Evolutionary conservation across 1,140 invertebrate species (phyloP), one percentile per base, ranked within the genome.

Genomic region (Archivesica marissinica): DNA sequence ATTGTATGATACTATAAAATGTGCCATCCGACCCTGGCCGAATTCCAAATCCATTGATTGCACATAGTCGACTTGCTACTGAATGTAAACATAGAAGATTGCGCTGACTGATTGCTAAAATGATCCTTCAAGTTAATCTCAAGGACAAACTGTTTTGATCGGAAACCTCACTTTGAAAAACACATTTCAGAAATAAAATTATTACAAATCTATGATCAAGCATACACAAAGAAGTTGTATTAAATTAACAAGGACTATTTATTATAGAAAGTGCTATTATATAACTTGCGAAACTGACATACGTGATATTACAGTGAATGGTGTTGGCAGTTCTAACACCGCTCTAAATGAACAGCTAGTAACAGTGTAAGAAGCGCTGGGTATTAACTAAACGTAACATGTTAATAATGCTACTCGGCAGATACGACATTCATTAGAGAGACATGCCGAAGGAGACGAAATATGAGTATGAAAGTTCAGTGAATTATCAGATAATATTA

Each of bases 111-210:
- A 56, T 54, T 76, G 72, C 56, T 56, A 56, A 4, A 35, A n/a
- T 76, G 56, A 25, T 54, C 50, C 72, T 76, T 76, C 72, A 76
- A 76, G 56, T 54, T 47, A 76, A 56, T 56, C 50, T 38, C 72
- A 76, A 76, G 47, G 72, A 76, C 72, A 76, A 76, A 52, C 11
- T 52, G 72, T 76, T 72, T 47, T 72, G 39, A 72, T 72, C 39
- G 13, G 3, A 47, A 72, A 72, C 38, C 33, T 41, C 33, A 44
- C 17, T 6, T 72, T 2, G 39, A 50, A 72, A 72, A 72, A 41
- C 4, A 47, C 33, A 64, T 64, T 3, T 44, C 30, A 23, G 47
- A 35, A 20, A 54, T 54, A 74, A 30, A 30, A 33, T 20, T 15
- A 15, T 52, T 23, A 76, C 52, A 54, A 33, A 39, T 50, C 25